Percentiles rank a stretch among this genome's conserved stretches.
phyloP scores from a whole-genome alignment of 2,797 vertebrate species.

The Coregonus sp. region DNA sequence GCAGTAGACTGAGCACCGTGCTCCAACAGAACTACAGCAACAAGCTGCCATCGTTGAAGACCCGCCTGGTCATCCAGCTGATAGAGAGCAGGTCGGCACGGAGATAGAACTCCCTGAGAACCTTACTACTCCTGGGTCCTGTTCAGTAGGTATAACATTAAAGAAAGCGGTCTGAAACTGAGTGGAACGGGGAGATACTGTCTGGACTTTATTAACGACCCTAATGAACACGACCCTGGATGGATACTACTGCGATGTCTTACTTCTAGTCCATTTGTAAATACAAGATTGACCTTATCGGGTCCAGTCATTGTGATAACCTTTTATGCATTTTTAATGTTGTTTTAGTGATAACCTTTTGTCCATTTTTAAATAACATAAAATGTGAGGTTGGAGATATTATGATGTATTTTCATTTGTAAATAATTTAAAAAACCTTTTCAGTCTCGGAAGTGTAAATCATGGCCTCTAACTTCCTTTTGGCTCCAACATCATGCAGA shows the following conservation, averaged over 20 bases:
- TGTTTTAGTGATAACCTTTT: neutral
- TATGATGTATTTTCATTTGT: constrained; percentile 1
- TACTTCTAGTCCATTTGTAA: neutral
- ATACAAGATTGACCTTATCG: neutral
- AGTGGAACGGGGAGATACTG: neutral
- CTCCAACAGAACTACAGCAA: constrained; percentile 77
- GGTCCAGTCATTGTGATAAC: neutral
- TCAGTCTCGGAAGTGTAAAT: neutral
- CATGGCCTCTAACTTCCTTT: neutral
- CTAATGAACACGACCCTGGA: neutral
- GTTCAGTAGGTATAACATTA: neutral
- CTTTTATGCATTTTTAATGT: neutral
- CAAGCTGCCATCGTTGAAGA: constrained; percentile 81
- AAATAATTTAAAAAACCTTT: neutral
- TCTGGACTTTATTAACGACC: neutral
- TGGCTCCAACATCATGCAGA: neutral
- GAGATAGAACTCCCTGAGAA: constrained; percentile 58
- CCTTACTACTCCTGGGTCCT: neutral
- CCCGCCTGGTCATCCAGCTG: constrained; percentile 83
- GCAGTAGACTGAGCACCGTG: constrained; percentile 64
- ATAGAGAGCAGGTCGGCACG: constrained; percentile 78
- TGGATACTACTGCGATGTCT: neutral
- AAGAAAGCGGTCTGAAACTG: neutral
- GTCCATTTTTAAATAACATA: neutral
- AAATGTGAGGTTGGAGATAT: neutral